These are phyloP conservation scores for Glaucidium brasilianum DNA, from an alignment of 2,113 vertebrate genomes.

Conservation along the genomic window DNA sequence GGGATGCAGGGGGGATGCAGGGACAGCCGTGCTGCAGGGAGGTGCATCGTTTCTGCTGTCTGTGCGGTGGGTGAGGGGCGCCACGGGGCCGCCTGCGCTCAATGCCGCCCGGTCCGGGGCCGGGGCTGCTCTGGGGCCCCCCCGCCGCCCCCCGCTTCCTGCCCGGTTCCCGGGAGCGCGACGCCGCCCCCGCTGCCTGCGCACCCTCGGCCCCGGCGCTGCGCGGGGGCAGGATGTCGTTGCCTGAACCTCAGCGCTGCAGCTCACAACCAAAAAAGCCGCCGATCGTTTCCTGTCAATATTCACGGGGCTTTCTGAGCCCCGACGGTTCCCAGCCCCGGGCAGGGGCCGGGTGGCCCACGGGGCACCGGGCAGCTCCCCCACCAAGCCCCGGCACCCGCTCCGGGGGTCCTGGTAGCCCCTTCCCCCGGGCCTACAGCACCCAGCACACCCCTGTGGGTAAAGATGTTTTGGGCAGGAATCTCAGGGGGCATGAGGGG, in stretches of 20 bases:
- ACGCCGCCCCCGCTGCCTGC: too few species aligned
- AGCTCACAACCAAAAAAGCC: constrained; percentile 3
- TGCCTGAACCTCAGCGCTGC: background rate
- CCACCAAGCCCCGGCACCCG: fast-evolving
- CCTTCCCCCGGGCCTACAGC: background rate
- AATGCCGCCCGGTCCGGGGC: too few species aligned
- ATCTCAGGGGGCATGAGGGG: background rate
- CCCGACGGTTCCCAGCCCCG: background rate
- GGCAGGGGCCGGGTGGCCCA: background rate
- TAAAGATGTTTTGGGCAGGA: background rate
- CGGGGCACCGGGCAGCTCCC: background rate
- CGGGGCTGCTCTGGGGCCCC: background rate
- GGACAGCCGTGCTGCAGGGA: background rate
- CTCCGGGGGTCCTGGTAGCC: background rate
- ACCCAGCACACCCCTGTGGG: background rate
- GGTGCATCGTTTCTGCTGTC: fast-evolving
- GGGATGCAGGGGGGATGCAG: too few species aligned
- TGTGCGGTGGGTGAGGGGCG: background rate
- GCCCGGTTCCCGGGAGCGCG: background rate
- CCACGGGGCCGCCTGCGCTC: background rate
- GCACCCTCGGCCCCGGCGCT: background rate
- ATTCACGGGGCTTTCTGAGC: background rate
- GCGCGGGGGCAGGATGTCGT: background rate
- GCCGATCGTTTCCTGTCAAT: constrained; percentile 31
- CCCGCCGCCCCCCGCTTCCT: background rate